These are phyloP conservation scores for Lepetodrilus schrolli DNA, from an alignment of 2,888 invertebrate genomes.

Conservation along the genomic window DNA sequence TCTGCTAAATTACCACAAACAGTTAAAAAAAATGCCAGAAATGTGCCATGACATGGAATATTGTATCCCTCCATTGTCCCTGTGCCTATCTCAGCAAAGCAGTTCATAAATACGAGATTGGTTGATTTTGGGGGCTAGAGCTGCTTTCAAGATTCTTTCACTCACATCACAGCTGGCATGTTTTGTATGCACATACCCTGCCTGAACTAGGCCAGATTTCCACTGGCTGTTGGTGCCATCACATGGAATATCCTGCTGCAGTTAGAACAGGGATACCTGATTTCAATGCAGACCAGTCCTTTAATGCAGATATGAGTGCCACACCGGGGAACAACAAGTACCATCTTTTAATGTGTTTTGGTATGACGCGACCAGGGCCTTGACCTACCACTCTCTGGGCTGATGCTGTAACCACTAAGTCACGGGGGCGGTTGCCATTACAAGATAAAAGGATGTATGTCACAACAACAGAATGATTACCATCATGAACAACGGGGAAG, in stretches of 20 bases:
- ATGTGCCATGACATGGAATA: too few relatives aligned
- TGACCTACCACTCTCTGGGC: not conserved
- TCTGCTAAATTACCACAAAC: too few relatives aligned
- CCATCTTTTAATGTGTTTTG: not conserved
- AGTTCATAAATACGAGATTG: not conserved
- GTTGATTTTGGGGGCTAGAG: not conserved
- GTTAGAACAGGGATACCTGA: not conserved
- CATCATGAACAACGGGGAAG: conserved; percentile 32
- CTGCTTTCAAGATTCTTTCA: too few relatives aligned
- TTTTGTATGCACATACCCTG: too few relatives aligned
- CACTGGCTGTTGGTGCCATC: too few relatives aligned
- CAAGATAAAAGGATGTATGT: not conserved
- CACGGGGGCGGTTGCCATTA: not conserved
- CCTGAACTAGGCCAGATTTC: too few relatives aligned
- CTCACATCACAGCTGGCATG: too few relatives aligned
- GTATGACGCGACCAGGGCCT: not conserved
- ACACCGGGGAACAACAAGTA: not conserved
- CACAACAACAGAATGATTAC: not conserved
- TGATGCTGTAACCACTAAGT: not conserved
- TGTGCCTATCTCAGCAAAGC: not conserved
- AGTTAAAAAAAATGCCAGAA: too few relatives aligned
- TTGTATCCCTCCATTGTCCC: not conserved
- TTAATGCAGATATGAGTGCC: too few relatives aligned
- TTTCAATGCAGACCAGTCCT: too few relatives aligned
- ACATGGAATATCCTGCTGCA: not conserved